Percentiles rank a stretch among this genome's conserved stretches.
These are phyloP conservation scores for Takifugu bimaculatus DNA, from an alignment of 2,113 vertebrate species.

Conservation along the genomic window DNA sequence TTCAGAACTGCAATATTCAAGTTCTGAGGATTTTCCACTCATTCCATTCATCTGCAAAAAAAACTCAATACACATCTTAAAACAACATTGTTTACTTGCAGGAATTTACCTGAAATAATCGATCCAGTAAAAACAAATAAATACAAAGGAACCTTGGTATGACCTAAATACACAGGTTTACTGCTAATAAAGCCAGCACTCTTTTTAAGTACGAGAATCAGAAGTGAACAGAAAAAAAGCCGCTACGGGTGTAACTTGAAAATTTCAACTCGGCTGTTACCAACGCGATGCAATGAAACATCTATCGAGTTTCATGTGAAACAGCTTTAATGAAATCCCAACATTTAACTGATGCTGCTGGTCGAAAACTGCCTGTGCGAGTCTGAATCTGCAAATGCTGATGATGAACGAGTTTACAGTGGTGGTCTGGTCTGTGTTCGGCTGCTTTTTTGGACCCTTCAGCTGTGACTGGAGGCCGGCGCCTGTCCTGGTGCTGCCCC, in stretches of 20 bases:
- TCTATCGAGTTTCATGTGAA: constrained; percentile 36
- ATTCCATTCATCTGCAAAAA: too few species aligned
- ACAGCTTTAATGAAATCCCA: constrained; percentile 62
- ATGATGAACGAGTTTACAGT: constrained; percentile 4
- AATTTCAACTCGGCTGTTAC: neutral
- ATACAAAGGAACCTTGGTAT: too few species aligned
- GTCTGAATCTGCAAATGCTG: too few species aligned
- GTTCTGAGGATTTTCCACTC: too few species aligned
- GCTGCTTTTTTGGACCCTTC: constrained; percentile 17
- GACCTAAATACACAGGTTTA: too few species aligned
- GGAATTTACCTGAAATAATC: neutral
- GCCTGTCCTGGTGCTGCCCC: constrained; percentile 77
- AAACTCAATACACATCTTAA: neutral
- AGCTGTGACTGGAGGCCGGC: constrained; percentile 54
- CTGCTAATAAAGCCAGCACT: too few species aligned
- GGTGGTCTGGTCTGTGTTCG: neutral
- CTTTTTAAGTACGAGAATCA: too few species aligned
- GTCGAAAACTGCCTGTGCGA: too few species aligned
- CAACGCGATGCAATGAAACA: neutral
- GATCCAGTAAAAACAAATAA: too few species aligned
- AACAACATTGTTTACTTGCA: neutral
- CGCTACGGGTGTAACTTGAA: too few species aligned
- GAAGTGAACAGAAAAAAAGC: too few species aligned
- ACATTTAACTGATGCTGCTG: neutral
- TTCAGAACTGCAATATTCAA: too few species aligned